Evolutionary conservation across 2,888 invertebrate genomes (phyloP).

Genomic region (Pandemis corylana): DNA sequence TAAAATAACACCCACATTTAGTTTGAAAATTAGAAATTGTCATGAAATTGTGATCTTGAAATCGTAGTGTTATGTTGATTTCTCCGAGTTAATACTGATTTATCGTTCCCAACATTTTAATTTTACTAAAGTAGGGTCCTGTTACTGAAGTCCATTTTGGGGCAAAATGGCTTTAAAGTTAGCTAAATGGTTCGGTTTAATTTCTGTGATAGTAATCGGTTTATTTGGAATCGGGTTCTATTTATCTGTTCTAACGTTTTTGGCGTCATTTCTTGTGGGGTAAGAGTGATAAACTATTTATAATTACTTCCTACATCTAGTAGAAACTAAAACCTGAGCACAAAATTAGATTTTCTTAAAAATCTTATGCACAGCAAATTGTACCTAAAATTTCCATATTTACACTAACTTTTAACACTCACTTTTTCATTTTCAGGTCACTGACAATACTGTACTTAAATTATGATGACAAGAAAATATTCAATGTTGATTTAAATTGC

Average conservation of each 20-base stretch:
- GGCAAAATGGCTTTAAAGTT: slow-evolving; percentile 64
- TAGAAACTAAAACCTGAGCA: neutral
- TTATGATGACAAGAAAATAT: slow-evolving; percentile 74
- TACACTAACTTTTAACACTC: neutral
- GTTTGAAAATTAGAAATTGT: slow-evolving; percentile 30
- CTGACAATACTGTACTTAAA: slow-evolving; percentile 72
- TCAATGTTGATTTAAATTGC: slow-evolving; percentile 70
- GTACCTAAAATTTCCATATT: neutral
- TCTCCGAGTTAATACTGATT: slow-evolving; percentile 34
- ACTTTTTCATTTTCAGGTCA: slow-evolving; percentile 57
- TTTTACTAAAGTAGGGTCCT: slow-evolving; percentile 25
- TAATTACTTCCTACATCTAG: slow-evolving; percentile 5
- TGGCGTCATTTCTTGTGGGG: slow-evolving; percentile 75
- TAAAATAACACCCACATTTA: slow-evolving; percentile 21
- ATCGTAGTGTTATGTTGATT: slow-evolving; percentile 38
- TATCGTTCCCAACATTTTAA: slow-evolving; percentile 29
- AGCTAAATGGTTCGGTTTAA: slow-evolving; percentile 72
- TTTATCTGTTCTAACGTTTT: slow-evolving; percentile 68
- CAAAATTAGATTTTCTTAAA: neutral
- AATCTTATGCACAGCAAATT: neutral
- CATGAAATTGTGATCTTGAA: slow-evolving; percentile 28
- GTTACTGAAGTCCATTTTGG: neutral
- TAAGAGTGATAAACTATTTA: slow-evolving; percentile 55
- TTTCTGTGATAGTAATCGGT: slow-evolving; percentile 72
- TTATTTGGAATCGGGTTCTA: slow-evolving; percentile 75